Percentiles rank a stretch among this genome's conserved stretches.
phyloP scores from a whole-genome alignment of 2,113 vertebrate species.

The Conger conger region DNA sequence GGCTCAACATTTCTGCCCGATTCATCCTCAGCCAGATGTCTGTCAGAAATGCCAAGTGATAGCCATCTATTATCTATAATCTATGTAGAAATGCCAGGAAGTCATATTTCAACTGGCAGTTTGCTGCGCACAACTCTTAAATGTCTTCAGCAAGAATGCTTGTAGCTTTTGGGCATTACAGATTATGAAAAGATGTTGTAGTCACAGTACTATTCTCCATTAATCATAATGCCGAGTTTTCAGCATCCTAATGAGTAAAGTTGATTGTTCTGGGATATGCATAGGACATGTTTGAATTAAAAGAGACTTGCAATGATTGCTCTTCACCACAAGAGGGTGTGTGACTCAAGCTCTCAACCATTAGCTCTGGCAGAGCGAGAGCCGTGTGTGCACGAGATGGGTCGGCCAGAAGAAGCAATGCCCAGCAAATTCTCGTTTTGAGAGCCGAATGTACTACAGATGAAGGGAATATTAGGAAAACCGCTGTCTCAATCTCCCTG shows the following conservation, averaged over 20 bases:
- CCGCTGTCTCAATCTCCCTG: neutral
- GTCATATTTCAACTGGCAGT: neutral
- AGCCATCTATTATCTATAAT: neutral
- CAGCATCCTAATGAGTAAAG: no score
- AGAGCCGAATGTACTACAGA: neutral
- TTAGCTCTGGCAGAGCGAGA: neutral
- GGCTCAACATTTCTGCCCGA: neutral
- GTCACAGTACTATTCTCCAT: neutral
- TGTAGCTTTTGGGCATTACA: neutral
- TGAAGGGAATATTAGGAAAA: neutral
- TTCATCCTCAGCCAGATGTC: neutral
- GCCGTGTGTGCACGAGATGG: neutral
- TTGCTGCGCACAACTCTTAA: neutral
- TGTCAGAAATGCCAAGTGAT: neutral
- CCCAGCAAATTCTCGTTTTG: neutral
- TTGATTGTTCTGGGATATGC: neutral
- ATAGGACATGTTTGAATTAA: neutral
- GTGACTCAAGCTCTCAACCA: neutral
- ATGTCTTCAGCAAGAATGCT: neutral
- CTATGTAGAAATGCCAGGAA: neutral
- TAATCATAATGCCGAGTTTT: neutral
- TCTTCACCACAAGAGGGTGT: constrained; percentile 4
- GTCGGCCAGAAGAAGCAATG: neutral
- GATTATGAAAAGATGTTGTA: neutral
- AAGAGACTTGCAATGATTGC: neutral